These are phyloP conservation scores for Elgaria multicarinata DNA, from an alignment of 2,113 vertebrate genomes.

Conservation along the genomic window DNA sequence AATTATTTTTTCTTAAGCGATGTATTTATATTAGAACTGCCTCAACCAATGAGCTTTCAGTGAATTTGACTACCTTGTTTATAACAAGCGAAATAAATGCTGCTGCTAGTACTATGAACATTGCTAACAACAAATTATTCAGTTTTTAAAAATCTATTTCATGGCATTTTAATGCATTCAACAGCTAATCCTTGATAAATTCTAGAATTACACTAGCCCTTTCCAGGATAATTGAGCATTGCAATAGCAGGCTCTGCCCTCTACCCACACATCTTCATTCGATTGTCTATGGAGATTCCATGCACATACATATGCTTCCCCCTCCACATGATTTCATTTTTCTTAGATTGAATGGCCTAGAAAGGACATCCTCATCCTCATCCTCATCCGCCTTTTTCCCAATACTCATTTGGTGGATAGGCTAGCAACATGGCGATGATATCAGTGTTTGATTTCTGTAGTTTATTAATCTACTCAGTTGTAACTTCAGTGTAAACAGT, in stretches of 20 bases:
- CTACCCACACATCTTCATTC: neutral
- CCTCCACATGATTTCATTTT: neutral
- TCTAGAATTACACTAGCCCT: neutral
- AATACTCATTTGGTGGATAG: neutral
- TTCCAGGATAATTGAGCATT: neutral
- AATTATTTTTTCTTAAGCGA: constrained; percentile 26
- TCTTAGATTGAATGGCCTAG: neutral
- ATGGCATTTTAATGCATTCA: fast-evolving
- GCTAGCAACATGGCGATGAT: neutral
- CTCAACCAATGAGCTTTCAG: neutral
- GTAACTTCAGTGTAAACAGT: neutral
- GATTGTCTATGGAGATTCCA: neutral
- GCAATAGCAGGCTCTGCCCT: neutral
- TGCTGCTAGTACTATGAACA: neutral
- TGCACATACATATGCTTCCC: neutral
- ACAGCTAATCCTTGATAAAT: neutral
- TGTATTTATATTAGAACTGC: neutral
- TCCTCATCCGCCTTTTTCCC: too few species aligned
- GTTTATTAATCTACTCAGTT: neutral
- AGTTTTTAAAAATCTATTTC: neutral
- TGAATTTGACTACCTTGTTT: neutral
- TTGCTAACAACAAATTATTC: neutral
- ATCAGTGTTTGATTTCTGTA: neutral
- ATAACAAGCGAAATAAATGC: neutral
- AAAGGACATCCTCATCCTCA: too few species aligned